These are phyloP conservation scores for Zaprionus africanus DNA, from an alignment of 1,140 invertebrate species.

Conservation along the genomic window DNA sequence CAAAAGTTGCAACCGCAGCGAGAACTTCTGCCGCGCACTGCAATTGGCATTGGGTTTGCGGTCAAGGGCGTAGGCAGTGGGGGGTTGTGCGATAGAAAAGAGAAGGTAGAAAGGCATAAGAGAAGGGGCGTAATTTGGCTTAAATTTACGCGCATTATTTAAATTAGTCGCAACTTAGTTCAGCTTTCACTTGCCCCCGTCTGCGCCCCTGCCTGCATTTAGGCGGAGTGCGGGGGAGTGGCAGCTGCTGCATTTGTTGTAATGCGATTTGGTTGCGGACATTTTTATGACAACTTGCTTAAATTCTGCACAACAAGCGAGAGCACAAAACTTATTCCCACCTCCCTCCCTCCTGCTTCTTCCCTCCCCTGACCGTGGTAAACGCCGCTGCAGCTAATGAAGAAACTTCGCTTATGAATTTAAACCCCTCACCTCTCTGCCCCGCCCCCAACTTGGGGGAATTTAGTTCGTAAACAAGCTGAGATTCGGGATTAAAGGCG, in stretches of 20 bases:
- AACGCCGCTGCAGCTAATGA: constrained; percentile 61
- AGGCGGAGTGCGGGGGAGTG: not conserved
- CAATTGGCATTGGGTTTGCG: constrained; percentile 44
- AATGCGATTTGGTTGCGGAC: constrained; percentile 65
- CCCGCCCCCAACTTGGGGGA: rapidly evolving
- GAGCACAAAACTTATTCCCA: constrained; percentile 69
- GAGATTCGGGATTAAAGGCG: constrained; percentile 13
- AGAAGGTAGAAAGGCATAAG: too few relatives aligned
- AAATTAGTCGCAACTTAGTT: not conserved
- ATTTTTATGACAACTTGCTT: constrained; percentile 82
- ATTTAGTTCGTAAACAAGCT: constrained; percentile 19
- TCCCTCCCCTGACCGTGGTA: constrained; percentile 2
- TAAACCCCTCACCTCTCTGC: not conserved
- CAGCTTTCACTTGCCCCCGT: not conserved
- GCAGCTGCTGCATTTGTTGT: constrained; percentile 33
- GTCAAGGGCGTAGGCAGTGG: not conserved
- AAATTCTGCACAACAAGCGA: constrained; percentile 72
- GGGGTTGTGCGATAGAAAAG: not conserved
- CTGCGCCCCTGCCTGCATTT: not conserved
- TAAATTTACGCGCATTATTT: not conserved
- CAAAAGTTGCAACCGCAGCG: constrained; percentile 70
- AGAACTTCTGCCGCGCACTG: constrained; percentile 58
- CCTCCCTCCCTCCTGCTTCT: not conserved
- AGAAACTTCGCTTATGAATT: constrained; percentile 74
- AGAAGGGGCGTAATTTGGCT: not conserved